These are phyloP conservation scores for Wiebesia pumilae DNA, from an alignment of 1,140 invertebrate genomes.

Conservation along the genomic window DNA sequence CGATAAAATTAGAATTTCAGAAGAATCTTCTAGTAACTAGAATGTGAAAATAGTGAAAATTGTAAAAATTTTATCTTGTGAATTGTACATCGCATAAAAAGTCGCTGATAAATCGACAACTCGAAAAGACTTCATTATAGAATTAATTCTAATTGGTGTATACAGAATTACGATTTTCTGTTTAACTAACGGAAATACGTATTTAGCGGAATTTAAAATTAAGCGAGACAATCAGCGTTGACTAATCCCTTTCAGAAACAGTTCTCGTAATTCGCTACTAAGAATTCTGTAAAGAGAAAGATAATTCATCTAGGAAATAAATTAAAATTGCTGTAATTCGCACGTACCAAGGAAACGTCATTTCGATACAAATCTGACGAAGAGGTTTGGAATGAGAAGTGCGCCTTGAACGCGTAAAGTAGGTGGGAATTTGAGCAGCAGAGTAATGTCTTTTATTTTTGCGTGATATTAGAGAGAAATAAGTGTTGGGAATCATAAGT, in stretches of 20 bases:
- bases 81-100: background rate
- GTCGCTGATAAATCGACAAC: background rate
- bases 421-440: background rate
- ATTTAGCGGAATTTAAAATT: background rate
- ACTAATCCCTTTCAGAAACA: background rate
- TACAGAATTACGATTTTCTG: background rate
- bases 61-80: background rate
- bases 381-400: background rate
- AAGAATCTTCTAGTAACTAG: background rate
- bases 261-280: background rate
- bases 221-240: background rate
- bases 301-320: background rate
- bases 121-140: no score
- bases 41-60: no score
- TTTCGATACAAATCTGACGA: background rate
- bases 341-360: background rate
- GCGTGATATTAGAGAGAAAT: conserved; percentile 26
- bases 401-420: background rate
- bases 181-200: background rate
- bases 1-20: background rate
- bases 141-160: background rate
- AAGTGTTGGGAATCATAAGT: conserved; percentile 29
- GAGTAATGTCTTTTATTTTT: background rate
- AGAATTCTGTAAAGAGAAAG: background rate
- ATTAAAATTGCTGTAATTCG: background rate